These are phyloP conservation scores for Fulica atra DNA, from an alignment of 2,113 vertebrate genomes.

Conservation along the genomic window DNA sequence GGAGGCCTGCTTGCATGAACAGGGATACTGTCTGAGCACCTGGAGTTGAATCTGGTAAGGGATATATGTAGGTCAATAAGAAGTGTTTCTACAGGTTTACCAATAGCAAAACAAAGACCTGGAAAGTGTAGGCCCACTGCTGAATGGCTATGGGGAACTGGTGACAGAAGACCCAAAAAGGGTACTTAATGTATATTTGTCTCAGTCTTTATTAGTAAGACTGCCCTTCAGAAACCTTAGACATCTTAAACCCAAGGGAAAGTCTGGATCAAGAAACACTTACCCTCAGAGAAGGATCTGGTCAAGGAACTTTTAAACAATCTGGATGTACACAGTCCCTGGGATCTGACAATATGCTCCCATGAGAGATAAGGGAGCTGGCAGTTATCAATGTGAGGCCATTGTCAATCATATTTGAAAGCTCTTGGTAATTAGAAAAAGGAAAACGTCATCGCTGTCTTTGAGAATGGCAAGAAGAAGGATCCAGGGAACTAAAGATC, in stretches of 20 bases:
- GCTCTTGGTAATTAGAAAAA: neutral
- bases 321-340: neutral
- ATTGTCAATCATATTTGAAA: neutral
- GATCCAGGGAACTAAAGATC: neutral
- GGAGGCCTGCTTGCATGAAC: neutral
- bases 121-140: neutral
- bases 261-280: neutral
- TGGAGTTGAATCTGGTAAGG: neutral
- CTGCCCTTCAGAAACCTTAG: neutral
- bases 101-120: neutral
- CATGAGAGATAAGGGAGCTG: neutral
- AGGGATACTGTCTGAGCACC: neutral
- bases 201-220: neutral
- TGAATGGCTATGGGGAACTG: neutral
- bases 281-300: neutral
- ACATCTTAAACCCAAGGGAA: neutral
- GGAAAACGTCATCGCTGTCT: neutral
- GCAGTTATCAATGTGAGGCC: neutral
- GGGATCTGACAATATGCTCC: neutral
- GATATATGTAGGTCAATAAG: neutral
- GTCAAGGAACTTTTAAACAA: neutral
- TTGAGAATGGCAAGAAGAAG: neutral
- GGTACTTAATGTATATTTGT: neutral
- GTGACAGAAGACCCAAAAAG: neutral
- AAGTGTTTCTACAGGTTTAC: neutral